Evolutionary conservation across 2,797 vertebrate species (phyloP), one percentile per base, ranked within the genome.

Genomic region (Allobates femoralis): DNA sequence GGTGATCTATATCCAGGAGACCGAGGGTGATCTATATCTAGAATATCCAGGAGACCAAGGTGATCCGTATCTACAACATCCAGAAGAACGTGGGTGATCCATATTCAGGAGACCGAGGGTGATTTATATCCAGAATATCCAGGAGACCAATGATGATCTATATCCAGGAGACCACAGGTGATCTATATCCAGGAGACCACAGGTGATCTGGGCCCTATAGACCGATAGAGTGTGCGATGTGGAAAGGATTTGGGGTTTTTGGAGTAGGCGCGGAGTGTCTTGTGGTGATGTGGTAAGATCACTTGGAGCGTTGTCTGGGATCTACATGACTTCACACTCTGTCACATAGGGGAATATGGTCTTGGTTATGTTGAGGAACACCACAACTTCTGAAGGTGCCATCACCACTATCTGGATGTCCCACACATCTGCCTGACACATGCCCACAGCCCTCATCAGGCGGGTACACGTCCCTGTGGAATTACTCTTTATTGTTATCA

Each of bases 341-440:
- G 37, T 76, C 37, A 67, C n/a, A 32, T 53, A 64, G 30, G 62
- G 64, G 50, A 55, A 81, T 50, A 77, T 56, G 79, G 34, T 81
- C 50, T n/a, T 81, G 26, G 7, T 10, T 51, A 64, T 46, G 41
- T 80, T 80, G 79, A 18, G 41, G 60, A 79, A 62, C 41, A 67
- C 79, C 56, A 26, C 62, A 81, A 28, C 79, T 67, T 53, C 46
- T 69, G 41, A 66, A 53, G 62, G 60, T 50, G 19, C 60, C 28
- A 62, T 62, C 5, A 26, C 41, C 16, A 3, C 62, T 60, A 15
- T 62, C 12, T 37, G 28, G 21, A 11, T 56, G 8, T 19, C n/a
- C 26, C 74, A 56, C 4, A 79, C 76, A 55, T 34, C 76, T 60
- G 53, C 30, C 55, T 46, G 53, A 58, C 56, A 79, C 19, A 16